These are phyloP conservation scores for Pachyramphus minor DNA, from an alignment of 2,113 vertebrate genomes.

Conservation along the genomic window DNA sequence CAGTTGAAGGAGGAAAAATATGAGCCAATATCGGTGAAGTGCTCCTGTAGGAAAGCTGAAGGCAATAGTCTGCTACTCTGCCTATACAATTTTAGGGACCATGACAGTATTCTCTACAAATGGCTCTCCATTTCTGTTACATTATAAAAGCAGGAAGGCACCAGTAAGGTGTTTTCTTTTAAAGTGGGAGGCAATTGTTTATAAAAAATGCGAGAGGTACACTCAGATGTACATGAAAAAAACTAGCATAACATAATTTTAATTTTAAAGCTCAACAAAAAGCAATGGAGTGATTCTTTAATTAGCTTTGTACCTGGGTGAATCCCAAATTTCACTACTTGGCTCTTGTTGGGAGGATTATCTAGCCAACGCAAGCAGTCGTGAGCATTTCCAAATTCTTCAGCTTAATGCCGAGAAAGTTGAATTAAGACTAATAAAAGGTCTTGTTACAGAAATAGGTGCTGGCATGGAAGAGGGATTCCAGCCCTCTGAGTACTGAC, in stretches of 20 bases:
- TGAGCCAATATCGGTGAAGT: neutral
- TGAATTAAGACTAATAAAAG: constrained; percentile 9
- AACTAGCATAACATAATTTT: neutral
- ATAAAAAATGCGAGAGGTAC: neutral
- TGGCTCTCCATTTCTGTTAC: neutral
- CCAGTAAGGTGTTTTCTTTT: neutral
- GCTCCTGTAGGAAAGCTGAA: neutral
- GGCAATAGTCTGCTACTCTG: neutral
- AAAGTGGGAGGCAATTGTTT: neutral
- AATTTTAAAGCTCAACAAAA: neutral
- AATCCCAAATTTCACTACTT: neutral
- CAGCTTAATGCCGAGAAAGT: neutral
- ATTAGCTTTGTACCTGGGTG: neutral
- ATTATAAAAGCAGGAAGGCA: neutral
- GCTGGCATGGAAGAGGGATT: constrained; percentile 13
- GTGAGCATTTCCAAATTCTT: neutral
- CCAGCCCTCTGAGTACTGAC: neutral
- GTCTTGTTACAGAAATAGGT: constrained; percentile 8
- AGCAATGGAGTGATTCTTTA: neutral
- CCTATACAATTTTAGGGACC: neutral
- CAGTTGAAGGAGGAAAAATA: neutral
- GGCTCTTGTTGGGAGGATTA: neutral
- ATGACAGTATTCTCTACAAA: neutral
- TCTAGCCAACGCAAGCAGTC: neutral
- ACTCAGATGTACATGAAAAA: neutral